Conservation (phyloP, 2,113 vertebrate species). For the Elephantulus edwardii region DNA sequence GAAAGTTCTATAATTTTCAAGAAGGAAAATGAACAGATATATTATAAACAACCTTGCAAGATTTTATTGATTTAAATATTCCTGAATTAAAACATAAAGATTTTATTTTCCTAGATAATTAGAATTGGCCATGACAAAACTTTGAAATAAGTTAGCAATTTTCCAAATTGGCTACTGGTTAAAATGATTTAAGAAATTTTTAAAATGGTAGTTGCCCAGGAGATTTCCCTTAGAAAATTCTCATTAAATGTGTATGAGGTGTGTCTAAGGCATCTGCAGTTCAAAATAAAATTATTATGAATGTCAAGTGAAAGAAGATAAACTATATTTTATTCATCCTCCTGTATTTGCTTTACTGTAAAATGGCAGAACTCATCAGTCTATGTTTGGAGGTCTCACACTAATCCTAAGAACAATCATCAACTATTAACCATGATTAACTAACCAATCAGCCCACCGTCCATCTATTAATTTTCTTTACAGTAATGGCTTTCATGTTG, state of each 20-base stretch:
- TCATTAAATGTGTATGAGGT: neutral
- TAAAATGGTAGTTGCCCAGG: neutral
- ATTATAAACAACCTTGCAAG: neutral
- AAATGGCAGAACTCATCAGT: neutral
- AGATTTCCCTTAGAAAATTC: neutral
- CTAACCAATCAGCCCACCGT: too few relatives aligned
- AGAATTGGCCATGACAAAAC: neutral
- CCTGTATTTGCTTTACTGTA: neutral
- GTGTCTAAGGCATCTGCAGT: neutral
- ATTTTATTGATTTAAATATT: constrained; percentile 11
- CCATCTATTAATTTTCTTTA: too few relatives aligned
- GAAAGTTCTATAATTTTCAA: constrained; percentile 34
- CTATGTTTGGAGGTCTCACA: neutral
- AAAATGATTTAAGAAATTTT: neutral
- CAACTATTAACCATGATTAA: too few relatives aligned
- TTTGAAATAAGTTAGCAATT: neutral
- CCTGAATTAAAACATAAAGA: neutral
- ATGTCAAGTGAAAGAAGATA: neutral
- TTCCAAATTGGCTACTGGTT: neutral
- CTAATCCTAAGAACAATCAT: neutral
- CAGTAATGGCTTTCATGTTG: too few relatives aligned
- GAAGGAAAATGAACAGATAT: neutral
- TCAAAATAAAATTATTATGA: neutral
- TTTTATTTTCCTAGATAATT: neutral
- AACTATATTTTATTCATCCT: neutral